phyloP scores from a whole-genome alignment of 2,797 vertebrate genomes.

The Acridotheres tristis region DNA sequence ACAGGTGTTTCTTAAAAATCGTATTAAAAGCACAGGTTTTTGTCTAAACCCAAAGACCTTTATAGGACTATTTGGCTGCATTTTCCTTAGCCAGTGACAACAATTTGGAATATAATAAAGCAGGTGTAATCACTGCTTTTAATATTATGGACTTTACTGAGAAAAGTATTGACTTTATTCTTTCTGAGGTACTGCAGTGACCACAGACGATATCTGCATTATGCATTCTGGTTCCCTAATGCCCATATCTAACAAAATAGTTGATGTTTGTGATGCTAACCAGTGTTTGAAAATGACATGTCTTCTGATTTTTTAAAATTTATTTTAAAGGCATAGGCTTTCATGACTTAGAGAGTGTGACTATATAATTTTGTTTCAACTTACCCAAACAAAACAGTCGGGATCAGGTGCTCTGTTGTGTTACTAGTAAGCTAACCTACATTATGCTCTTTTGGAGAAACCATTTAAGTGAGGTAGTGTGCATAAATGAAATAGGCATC shows the following conservation, averaged over 20 bases:
- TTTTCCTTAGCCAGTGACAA: not conserved
- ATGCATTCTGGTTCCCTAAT: not conserved
- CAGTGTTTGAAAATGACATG: not conserved
- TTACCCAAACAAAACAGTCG: not conserved
- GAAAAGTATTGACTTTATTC: not conserved
- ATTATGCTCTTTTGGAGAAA: not conserved
- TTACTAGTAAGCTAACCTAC: not conserved
- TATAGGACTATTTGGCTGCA: not conserved
- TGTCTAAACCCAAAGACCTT: not conserved
- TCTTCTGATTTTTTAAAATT: not conserved
- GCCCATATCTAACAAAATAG: constrained; percentile 1
- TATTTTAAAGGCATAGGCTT: not conserved
- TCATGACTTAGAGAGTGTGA: not conserved
- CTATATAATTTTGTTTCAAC: constrained; percentile 8
- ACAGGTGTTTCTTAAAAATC: not conserved
- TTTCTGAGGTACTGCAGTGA: not conserved
- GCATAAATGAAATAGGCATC: not conserved
- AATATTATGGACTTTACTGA: not conserved
- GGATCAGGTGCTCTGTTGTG: not conserved
- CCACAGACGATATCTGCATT: not conserved
- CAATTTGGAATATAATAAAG: not conserved
- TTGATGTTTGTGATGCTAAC: constrained; percentile 4
- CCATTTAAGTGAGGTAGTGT: not conserved
- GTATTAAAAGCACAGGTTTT: not conserved
- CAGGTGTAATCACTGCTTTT: not conserved